Evolutionary conservation across 2,113 vertebrate genomes (phyloP), one percentile per base, ranked within the genome.

Genomic region (Phrynocephalus versicolor): DNA sequence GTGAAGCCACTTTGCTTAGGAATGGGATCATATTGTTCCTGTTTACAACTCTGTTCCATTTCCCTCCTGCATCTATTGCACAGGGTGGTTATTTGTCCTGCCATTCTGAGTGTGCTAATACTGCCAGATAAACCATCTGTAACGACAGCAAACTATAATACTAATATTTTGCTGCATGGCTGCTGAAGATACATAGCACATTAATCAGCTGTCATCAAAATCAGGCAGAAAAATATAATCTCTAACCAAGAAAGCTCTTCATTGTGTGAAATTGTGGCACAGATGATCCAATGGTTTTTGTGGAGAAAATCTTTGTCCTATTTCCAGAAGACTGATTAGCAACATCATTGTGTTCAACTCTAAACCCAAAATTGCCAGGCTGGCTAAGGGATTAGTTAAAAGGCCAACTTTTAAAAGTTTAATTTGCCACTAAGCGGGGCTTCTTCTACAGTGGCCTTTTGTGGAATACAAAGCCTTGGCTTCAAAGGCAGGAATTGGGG

Each of bases 401-500:
- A 89, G 88, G 88, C 70, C 82, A 90, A 84, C 82, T 90, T 89
- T 90, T 89, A 81, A 90, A 87, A 89, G 86, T 93, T 88, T 94
- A 91, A 94, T 94, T 93, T 92, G 73, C 83, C 88, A 82, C 89
- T 89, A 90, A 88, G 88, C 83, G 82, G 78, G 84, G 91, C 71
- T 92, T 88, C 87, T 90, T 91, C 89, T 85, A 86, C 85, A 75
- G 81, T 58, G 71, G 90, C 74, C 86, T 91, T 82, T 84, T 88
- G 88, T 90, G 84, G 92, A 89, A 91, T 92, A 88, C 88, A 85
- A 94, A 94, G 92, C 78, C 83, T 89, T 80, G 85, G 83, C 90
- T 95, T 95, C 93, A 95, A 95, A 96, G 89, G 86, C 88, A 89
- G 90, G 91, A 90, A 90, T 94, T 94, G 89, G 91, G 84, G 91